Evolutionary conservation across 2,888 invertebrate species (phyloP), one percentile per base, ranked within the genome.

Genomic region (Coronaproctus castanopsis): DNA sequence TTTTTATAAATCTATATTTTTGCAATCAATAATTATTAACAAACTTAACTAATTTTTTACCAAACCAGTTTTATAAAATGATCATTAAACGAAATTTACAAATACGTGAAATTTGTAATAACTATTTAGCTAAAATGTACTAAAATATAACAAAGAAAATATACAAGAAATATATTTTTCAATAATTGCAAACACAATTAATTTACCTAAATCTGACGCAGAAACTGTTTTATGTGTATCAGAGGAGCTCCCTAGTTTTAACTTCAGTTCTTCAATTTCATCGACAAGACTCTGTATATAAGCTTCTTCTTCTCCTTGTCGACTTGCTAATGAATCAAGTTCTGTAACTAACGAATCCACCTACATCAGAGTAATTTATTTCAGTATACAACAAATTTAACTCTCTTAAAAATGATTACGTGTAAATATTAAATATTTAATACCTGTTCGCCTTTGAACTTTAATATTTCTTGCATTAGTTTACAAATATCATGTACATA

Each of bases 391-490:
- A n/a, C n/a, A n/a, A n/a, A n/a, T n/a, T n/a, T n/a, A n/a, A n/a
- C n/a, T n/a, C n/a, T n/a, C n/a, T n/a, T n/a, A n/a, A n/a, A n/a
- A n/a, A n/a, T n/a, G n/a, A n/a, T n/a, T n/a, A n/a, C n/a, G n/a
- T n/a, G n/a, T n/a, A n/a, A n/a, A n/a, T n/a, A n/a, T n/a, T n/a
- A n/a, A n/a, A n/a, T n/a, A n/a, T n/a, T n/a, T n/a, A n/a, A 66
- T 73, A 80, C 80, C 76, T 83, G 82, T 71, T 81, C 81, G 62
- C 77, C 79, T 73, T 82, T 83, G 65, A 77, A 78, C 67, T 80
- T 80, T 54, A 83, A 68, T 66, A 82, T 76, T 71, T 81, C 81
- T 69, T 82, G 82, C n/a, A 79, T 73, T 2, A 82, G 70, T 67
- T 76, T 74, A 67, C 82, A 77, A 21, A 82, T 69, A 3, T 73